phyloP scores from a whole-genome alignment of 2,888 invertebrate genomes.

The Drosophila niveifrons region DNA sequence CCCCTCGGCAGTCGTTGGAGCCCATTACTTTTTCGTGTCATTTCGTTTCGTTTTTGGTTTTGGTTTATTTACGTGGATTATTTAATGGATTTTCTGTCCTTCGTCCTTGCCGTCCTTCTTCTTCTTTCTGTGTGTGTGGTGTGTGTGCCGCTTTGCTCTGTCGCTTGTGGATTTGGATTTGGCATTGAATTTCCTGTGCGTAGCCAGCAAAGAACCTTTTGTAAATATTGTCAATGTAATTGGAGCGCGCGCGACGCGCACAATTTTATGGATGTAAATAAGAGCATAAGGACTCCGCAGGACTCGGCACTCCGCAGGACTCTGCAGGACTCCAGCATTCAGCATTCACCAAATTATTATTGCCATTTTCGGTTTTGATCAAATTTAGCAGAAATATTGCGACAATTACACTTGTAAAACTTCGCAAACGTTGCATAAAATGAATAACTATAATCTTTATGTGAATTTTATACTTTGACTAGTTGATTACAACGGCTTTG shows the following conservation, averaged over 20 bases:
- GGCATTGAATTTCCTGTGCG: slow-evolving; percentile 68
- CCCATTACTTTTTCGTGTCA: slow-evolving; percentile 52
- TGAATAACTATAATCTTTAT: not conserved
- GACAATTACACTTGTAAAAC: not conserved
- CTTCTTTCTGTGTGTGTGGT: too few relatives aligned
- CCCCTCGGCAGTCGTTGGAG: not conserved
- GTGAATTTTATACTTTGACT: too few relatives aligned
- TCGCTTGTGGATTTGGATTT: slow-evolving; percentile 46
- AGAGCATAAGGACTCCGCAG: slow-evolving; percentile 13
- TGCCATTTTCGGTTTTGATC: slow-evolving; percentile 3
- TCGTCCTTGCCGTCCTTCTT: slow-evolving; percentile 8
- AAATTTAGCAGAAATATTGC: slow-evolving; percentile 32
- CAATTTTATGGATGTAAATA: slow-evolving; percentile 44
- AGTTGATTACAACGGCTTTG: too few relatives aligned
- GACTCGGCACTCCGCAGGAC: slow-evolving; percentile 9
- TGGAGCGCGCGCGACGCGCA: slow-evolving; percentile 56
- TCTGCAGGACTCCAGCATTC: slow-evolving; percentile 6
- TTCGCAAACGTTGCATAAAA: not conserved
- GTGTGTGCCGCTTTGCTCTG: not conserved
- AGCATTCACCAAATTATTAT: slow-evolving; percentile 22
- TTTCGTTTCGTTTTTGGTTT: slow-evolving; percentile 48
- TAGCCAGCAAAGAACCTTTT: slow-evolving; percentile 42
- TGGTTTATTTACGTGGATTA: slow-evolving; percentile 77
- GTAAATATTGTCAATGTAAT: slow-evolving; percentile 72
- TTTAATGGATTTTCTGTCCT: slow-evolving; percentile 68